Base-by-base conservation (phyloP, 2,113 vertebrate species). In the Electrona antarctica region DNA sequence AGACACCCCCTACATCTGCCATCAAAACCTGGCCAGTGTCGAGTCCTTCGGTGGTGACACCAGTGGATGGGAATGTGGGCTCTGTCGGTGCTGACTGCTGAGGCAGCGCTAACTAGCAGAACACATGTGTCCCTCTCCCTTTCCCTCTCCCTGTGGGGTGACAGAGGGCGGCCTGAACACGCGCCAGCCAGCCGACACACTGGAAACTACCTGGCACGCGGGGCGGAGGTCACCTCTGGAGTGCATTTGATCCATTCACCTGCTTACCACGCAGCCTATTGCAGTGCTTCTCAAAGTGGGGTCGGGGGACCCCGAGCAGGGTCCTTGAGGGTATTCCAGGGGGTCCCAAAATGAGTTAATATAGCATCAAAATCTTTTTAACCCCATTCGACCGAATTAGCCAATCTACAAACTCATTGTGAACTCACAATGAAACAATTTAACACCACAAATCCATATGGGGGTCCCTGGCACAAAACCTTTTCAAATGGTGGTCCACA, bases 1-100 rank as follows among this genome's bases (percentile, higher is more conserved):
- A 2, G 9, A 51, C 33, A 3, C 2, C 5, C 33, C 33, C 33
- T 41, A 41, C 33, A 6, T 41, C 33, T 41, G 33, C 33, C 33
- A 49, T 45, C 57, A 12, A 8, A 63, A 33, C 52, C 56, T 7
- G 15, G 29, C 49, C 56, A 45, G 3, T n/a, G 80, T 62, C 21
- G 33, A 5, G 0, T 89, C 88, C 90, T 91, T 93, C 81, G 67
- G 90, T 86, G 67, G 90, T 86, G 86, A 91, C 82, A 64, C 10
- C 86, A 93, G 83, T 80, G 0, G 1, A 76, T 60, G 89, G 84
- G 90, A 93, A 93, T 93, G 89, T 76, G 89, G 87, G 89, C 89
- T 90, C 83, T 87, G 84, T 85, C 75, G 73, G 79, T 87, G 79
- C 69, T 3, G 69, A 91, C 78, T 87, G 79, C 69, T 3, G 69